Evolutionary conservation across 2,888 invertebrate genomes (phyloP).

Genomic region (Machimus atricapillus): DNA sequence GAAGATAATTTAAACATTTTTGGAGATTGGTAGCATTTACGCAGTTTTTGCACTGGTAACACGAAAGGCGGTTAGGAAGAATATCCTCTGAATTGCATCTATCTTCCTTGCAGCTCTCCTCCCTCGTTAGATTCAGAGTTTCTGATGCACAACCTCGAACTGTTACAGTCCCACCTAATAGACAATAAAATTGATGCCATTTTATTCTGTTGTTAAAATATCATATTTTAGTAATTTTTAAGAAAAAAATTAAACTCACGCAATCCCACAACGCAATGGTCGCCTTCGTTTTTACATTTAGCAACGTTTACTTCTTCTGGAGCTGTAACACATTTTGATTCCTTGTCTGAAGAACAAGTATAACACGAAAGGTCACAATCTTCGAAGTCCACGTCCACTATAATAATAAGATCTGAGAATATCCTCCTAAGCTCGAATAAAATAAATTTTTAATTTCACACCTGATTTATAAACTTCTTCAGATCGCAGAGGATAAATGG

Average conservation of each 20-base stretch:
- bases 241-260: not conserved
- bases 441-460: not conserved
- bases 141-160: not conserved
- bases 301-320: not conserved
- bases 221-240: not conserved
- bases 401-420: not conserved
- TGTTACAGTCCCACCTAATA: not conserved
- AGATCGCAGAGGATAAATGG: not conserved
- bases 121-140: not conserved
- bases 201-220: not conserved
- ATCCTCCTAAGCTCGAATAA: not conserved
- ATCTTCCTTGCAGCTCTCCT: not conserved
- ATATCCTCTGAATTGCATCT: not conserved
- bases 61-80: not conserved
- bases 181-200: not conserved
- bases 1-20: not conserved
- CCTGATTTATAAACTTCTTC: not conserved
- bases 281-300: not conserved
- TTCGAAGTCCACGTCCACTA: not conserved
- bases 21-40: not conserved
- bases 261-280: not conserved
- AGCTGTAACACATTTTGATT: not conserved
- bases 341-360: not conserved
- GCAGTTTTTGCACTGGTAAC: not conserved
- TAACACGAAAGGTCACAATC: not conserved